Evolutionary conservation across 2,113 vertebrate genomes (phyloP).

Genomic region (Myotis yumanensis): DNA sequence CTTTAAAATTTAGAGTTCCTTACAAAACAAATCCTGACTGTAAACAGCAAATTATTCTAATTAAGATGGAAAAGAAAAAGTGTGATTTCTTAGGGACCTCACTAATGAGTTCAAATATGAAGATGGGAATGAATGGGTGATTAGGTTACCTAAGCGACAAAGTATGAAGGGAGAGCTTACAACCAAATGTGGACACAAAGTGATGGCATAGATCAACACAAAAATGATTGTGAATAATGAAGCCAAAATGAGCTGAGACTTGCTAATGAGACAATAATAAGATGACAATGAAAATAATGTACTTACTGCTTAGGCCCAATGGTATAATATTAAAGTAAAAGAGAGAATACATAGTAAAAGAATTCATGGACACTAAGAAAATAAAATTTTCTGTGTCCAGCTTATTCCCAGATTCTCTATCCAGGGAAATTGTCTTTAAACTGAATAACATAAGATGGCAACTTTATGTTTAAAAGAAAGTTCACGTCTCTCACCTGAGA

Average conservation of each 20-base stretch:
- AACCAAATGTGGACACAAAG: not conserved
- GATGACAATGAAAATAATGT: not conserved
- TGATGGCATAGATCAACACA: not conserved
- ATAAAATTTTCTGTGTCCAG: not conserved
- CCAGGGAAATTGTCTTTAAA: not conserved
- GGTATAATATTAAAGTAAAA: not conserved
- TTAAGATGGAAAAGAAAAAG: slow-evolving; percentile 51
- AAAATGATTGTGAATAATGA: not conserved
- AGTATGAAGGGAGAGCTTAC: not conserved
- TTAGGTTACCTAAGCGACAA: slow-evolving; percentile 25
- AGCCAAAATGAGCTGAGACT: not conserved
- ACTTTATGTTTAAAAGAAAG: not conserved
- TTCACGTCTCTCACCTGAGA: not conserved
- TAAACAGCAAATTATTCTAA: slow-evolving; percentile 43
- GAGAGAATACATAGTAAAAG: not conserved
- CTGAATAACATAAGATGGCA: not conserved
- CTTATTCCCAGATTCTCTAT: not conserved
- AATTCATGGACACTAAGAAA: not conserved
- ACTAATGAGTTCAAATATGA: slow-evolving; percentile 40
- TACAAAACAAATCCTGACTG: slow-evolving; percentile 39
- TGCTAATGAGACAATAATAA: not conserved
- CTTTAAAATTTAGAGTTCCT: slow-evolving; percentile 48
- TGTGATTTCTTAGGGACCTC: slow-evolving; percentile 34
- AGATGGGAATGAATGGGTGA: not conserved
- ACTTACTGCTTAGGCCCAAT: not conserved